Conservation (phyloP, 2,888 invertebrate genomes). For the Melieria crassipennis region DNA sequence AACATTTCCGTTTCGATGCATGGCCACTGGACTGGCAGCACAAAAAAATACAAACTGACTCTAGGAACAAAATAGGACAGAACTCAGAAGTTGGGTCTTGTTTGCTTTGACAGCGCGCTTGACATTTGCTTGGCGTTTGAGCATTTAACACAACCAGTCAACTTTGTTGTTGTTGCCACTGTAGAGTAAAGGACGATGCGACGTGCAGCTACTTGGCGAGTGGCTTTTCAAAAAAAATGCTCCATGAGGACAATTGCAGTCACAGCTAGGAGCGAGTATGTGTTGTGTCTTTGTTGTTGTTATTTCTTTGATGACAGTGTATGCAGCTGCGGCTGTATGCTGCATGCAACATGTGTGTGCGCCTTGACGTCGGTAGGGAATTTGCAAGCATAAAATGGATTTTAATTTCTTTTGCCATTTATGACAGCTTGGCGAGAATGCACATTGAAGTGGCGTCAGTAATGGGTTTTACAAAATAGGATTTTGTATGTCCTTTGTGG, state of each 20-base stretch:
- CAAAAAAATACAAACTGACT: no score
- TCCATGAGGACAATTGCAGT: no score
- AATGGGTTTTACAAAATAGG: conserved; percentile 19
- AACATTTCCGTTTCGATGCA: conserved; percentile 29
- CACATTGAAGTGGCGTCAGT: conserved; percentile 15
- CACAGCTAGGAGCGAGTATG: no score
- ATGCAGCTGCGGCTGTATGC: conserved; percentile 11
- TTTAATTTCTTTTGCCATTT: conserved; percentile 19
- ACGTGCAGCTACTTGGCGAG: conserved; percentile 25
- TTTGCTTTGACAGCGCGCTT: conserved; percentile 45
- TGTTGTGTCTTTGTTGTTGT: no score
- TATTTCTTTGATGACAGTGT: no score
- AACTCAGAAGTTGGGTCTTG: conserved; percentile 39
- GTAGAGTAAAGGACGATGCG: conserved; percentile 33
- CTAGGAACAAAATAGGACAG: no score
- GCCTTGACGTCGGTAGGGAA: conserved; percentile 26
- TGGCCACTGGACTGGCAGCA: not conserved
- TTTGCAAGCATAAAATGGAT: not conserved
- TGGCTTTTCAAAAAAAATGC: not conserved
- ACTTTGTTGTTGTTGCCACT: not conserved
- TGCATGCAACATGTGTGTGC: conserved; percentile 54
- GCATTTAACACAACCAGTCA: conserved; percentile 33
- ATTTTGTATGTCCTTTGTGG: not conserved
- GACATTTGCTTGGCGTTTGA: conserved; percentile 41
- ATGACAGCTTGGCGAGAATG: conserved; percentile 17